phyloP scores from a whole-genome alignment of 2,797 vertebrate species.

The Philypnodon macrostomus region DNA sequence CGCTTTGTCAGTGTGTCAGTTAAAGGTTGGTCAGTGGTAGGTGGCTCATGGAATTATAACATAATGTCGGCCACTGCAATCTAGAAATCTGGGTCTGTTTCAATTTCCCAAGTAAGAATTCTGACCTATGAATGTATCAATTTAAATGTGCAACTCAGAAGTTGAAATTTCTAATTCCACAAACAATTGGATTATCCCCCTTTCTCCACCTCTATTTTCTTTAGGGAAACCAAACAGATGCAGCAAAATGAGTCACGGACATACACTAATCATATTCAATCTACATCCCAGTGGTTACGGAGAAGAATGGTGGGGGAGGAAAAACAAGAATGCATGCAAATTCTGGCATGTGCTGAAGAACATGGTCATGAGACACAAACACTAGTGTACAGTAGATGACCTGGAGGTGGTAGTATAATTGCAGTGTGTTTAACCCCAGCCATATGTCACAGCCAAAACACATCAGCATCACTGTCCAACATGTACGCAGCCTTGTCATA shows the following conservation, averaged over 20 bases:
- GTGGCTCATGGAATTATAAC: too few species aligned
- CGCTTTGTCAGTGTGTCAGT: too few species aligned
- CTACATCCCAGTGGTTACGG: constrained; percentile 49
- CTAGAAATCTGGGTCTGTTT: too few species aligned
- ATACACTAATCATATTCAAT: constrained; percentile 68
- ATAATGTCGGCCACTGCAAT: too few species aligned
- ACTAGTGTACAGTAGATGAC: constrained; percentile 52
- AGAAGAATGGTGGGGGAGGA: constrained; percentile 18
- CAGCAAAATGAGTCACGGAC: constrained; percentile 69
- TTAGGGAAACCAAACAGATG: constrained; percentile 53
- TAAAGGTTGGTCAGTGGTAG: too few species aligned
- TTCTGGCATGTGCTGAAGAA: constrained; percentile 19
- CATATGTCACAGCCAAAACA: constrained; percentile 73
- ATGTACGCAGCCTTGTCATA: constrained; percentile 32
- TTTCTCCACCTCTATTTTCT: constrained; percentile 40
- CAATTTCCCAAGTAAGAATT: too few species aligned
- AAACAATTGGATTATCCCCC: too few species aligned
- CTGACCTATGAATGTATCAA: too few species aligned
- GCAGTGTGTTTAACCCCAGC: constrained; percentile 73
- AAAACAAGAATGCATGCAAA: constrained; percentile 11
- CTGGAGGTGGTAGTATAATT: constrained; percentile 73
- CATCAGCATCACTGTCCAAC: constrained; percentile 60
- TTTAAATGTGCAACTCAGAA: too few species aligned
- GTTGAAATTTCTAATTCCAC: too few species aligned
- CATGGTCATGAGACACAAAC: constrained; percentile 35